Evolutionary conservation across 92 coral and sea anemone species (phyloP).

Genomic region (Zoanthus gigantus): DNA sequence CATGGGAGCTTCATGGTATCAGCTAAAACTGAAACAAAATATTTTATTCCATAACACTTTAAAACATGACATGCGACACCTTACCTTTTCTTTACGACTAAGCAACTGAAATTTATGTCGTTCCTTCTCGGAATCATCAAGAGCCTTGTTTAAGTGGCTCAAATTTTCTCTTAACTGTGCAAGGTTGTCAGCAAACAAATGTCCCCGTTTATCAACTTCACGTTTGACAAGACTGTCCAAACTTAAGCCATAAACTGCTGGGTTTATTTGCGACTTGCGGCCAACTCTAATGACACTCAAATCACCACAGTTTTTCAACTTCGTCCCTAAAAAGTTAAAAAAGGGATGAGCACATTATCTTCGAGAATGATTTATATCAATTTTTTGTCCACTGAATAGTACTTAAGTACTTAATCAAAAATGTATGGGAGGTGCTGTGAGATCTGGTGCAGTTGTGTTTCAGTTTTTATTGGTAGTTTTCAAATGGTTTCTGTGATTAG

Average conservation of each 20-base stretch:
- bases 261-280: conserved; percentile 79
- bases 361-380: no score
- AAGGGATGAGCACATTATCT: no score
- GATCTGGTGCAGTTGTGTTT: no score
- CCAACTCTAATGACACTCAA: conserved; percentile 87
- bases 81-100: neutral
- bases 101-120: conserved; percentile 16
- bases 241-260: conserved; percentile 60
- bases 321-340: conserved; percentile 10
- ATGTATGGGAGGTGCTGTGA: no score
- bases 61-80: neutral
- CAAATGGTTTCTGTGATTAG: no score
- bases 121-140: conserved; percentile 51
- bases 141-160: conserved; percentile 10
- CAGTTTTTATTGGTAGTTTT: no score
- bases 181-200: conserved; percentile 19
- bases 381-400: no score
- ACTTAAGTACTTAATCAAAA: no score
- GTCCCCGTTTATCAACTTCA: conserved; percentile 38
- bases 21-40: no score
- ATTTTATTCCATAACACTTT: no score
- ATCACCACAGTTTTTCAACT: conserved; percentile 80
- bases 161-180: conserved; percentile 39
- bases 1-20: no score
- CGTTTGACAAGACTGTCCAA: conserved; percentile 69